Percentiles rank a stretch among this genome's conserved stretches.
These are phyloP conservation scores for Xestia sexstrigata DNA, from an alignment of 2,888 invertebrate species.

Conservation along the genomic window DNA sequence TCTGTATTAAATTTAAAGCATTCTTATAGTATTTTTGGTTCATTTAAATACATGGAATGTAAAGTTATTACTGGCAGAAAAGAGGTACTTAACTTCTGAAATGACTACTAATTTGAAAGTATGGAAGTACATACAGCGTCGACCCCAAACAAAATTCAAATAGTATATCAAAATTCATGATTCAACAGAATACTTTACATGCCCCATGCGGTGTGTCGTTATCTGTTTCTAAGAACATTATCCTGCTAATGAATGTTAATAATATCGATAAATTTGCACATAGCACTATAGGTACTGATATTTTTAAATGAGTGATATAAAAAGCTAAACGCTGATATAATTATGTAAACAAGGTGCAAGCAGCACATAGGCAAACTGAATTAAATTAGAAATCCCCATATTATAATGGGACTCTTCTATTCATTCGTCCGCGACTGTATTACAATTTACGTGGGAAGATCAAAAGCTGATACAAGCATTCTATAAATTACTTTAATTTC, in stretches of 20 bases:
- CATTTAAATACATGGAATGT: background rate
- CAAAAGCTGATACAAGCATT: conserved; percentile 48
- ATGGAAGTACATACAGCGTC: background rate
- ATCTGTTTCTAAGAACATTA: conserved; percentile 42
- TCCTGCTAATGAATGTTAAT: conserved; percentile 40
- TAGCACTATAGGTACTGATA: background rate
- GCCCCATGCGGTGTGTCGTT: background rate
- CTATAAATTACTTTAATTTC: conserved; percentile 58
- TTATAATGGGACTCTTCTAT: conserved; percentile 20
- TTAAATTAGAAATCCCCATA: conserved; percentile 39
- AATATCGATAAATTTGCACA: conserved; percentile 19
- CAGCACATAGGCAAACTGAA: conserved; percentile 1
- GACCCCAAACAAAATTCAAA: background rate
- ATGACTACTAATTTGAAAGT: background rate
- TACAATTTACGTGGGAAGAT: conserved; percentile 57
- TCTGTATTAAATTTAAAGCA: conserved; percentile 2
- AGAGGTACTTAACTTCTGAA: background rate
- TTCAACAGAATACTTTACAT: conserved; percentile 6
- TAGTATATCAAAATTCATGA: background rate
- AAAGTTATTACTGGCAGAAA: background rate
- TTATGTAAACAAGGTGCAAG: conserved; percentile 9
- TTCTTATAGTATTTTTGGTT: background rate
- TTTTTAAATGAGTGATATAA: background rate
- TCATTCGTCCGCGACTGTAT: conserved; percentile 28
- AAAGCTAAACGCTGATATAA: background rate